Evolutionary conservation across 2,888 invertebrate genomes (phyloP), one percentile per base, ranked within the genome.

Genomic region (Busseola fusca): DNA sequence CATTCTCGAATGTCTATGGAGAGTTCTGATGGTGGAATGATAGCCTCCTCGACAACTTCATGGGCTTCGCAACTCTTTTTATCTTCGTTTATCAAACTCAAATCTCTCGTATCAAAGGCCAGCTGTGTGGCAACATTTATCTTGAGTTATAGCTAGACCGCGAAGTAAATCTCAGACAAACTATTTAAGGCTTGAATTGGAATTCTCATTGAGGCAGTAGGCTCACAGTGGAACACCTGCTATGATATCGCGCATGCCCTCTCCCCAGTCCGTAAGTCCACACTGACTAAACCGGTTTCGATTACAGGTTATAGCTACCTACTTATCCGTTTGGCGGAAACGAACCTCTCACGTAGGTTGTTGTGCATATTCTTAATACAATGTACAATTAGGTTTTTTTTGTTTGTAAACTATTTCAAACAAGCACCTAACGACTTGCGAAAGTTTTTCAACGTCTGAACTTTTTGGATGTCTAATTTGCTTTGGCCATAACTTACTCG

Each of bases 281-380:
- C 94, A 92, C 94, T 92, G 93, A 91, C 89, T 84, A 92, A 95
- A 95, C 95, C 95, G 95, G 95, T 95, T 95, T 89, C 90, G 92
- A 94, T 94, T 95, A 94, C 95, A 91, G 95, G 95, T 95, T 95
- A 93, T 95, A 92, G 90, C 93, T 92, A 90, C 93, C 92, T 92
- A 93, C 93, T 93, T 93, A 93, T 93, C 91, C 92, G 92, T 94
- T 94, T 94, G 94, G 94, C 95, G 95, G 94, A 95, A 95, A 95
- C 93, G 91, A 92, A 93, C 91, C 91, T 92, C 89, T 89, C 89
- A 88, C 89, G 88, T 91, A 87, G 86, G 86, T 89, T 87, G 88
- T 89, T 89, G 88, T 91, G 91, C 91, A 93, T 92, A 91, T 89
- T 89, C 86, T 82, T 86, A 84, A 80, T 80, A 87, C 85, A 86